Base-by-base conservation (phyloP, 2,888 invertebrate species). In the Diarsia rubi region DNA sequence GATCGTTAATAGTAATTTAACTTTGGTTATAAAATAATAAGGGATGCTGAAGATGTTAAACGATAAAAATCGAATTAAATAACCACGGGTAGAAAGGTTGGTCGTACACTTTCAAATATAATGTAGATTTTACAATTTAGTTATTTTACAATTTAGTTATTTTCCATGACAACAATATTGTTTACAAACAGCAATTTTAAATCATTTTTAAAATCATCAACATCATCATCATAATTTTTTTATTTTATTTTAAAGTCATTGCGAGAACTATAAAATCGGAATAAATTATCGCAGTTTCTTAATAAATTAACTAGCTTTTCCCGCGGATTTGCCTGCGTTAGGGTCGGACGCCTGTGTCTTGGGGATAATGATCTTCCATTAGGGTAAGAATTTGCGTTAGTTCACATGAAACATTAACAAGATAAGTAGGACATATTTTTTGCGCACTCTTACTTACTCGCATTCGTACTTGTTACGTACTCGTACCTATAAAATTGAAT, bases 91-190 rank as follows among this genome's bases (percentile, higher is more conserved):
- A 37, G 37, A 6, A 8, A 37, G 37, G 37, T 37, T 8, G 37
- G 6, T 37, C 37, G 37, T 0, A 37, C 31, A 31, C 31, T 31
- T 31, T 31, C 6, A 37, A 37, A 37, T 37, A 37, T 37, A 37
- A 31, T 31, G 31, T 31, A 31, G 31, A 31, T 4, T 31, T 37
- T 37, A 37, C 8, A 8, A 37, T 37, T 37, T 0, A 21, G 37
- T 52, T 42, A 57, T 67, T 79, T 73, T 78, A 78, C 62, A 67
- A 37, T 37, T 37, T 0, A 21, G 37, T 52, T 42, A 57, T 67
- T 79, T 73, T 78, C 77, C 62, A 67, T 57, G 27, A 67, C 19
- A 57, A 37, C 11, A 44, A 79, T 19, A 16, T n/a, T 63, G 44
- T 66, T 37, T 45, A 37, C 37, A 21, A 31, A 66, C n/a, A 42